Conservation (phyloP, 2,113 vertebrate species). For the Oreochromis niloticus region DNA sequence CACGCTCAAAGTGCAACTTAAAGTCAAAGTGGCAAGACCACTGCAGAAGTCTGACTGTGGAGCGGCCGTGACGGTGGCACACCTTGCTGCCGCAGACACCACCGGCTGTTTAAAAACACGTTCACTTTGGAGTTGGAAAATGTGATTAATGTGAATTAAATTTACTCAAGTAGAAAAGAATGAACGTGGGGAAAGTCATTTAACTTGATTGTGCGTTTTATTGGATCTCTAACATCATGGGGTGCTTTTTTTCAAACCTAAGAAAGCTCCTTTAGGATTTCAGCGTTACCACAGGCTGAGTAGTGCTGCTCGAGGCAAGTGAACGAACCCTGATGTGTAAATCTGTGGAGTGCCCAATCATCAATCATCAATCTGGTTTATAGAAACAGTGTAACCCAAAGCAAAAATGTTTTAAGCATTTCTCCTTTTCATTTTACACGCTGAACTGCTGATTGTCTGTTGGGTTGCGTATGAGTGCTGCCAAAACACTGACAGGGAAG, state of each 20-base stretch:
- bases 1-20: not conserved
- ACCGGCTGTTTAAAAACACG: not conserved
- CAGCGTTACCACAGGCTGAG: not conserved
- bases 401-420: not conserved
- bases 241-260: not conserved
- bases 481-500: not conserved
- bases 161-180: not conserved
- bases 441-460: not conserved
- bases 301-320: not conserved
- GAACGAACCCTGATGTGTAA: not conserved
- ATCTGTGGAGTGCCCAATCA: not conserved
- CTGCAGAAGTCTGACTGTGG: not conserved
- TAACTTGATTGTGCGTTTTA: not conserved
- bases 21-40: not conserved
- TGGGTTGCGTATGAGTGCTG: not conserved
- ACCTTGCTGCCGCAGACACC: not conserved
- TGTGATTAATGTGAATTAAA: not conserved
- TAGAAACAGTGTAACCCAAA: not conserved
- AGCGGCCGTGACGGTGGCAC: not conserved
- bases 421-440: not conserved
- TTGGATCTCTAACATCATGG: not conserved
- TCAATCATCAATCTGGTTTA: not conserved
- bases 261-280: not conserved
- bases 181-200: not conserved
- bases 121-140: not conserved